Percentiles rank a stretch among this genome's conserved stretches.
phyloP scores from a whole-genome alignment of 1,140 invertebrate genomes.

The Brachionus rotundiformis region DNA sequence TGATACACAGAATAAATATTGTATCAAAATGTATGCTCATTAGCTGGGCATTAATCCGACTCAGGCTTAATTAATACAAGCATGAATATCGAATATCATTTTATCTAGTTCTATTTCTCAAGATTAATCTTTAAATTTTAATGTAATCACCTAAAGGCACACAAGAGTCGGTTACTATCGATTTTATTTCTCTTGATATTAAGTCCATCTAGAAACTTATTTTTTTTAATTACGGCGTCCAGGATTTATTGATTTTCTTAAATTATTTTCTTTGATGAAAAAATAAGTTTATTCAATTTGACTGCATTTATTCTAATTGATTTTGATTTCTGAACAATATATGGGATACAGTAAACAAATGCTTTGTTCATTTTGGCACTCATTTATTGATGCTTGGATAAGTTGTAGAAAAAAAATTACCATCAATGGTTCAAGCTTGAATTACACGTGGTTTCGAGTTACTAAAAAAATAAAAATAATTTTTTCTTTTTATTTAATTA shows the following conservation, averaged over 20 bases:
- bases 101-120: slow-evolving; percentile 15
- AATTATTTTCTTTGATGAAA: neutral
- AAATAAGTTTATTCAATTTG: slow-evolving; percentile 16
- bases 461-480: neutral
- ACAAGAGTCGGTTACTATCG: neutral
- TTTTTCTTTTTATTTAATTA: neutral
- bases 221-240: slow-evolving; percentile 32
- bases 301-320: neutral
- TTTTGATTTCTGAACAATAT: slow-evolving; percentile 11
- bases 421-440: neutral
- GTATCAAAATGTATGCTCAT: neutral
- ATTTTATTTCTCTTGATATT: slow-evolving; percentile 16
- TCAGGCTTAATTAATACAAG: neutral
- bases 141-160: slow-evolving; percentile 31
- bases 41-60: neutral
- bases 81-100: slow-evolving; percentile 19
- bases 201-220: slow-evolving; percentile 1
- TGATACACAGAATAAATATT: slow-evolving; percentile 9
- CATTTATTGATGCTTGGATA: neutral
- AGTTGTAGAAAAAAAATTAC: neutral
- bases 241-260: slow-evolving; percentile 28
- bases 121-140: slow-evolving; percentile 20
- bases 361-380: neutral
- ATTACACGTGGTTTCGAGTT: neutral
- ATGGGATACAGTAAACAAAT: neutral